Evolutionary conservation across 2,113 vertebrate genomes (phyloP), one percentile per base, ranked within the genome.

Genomic region (Callionymus lyra): DNA sequence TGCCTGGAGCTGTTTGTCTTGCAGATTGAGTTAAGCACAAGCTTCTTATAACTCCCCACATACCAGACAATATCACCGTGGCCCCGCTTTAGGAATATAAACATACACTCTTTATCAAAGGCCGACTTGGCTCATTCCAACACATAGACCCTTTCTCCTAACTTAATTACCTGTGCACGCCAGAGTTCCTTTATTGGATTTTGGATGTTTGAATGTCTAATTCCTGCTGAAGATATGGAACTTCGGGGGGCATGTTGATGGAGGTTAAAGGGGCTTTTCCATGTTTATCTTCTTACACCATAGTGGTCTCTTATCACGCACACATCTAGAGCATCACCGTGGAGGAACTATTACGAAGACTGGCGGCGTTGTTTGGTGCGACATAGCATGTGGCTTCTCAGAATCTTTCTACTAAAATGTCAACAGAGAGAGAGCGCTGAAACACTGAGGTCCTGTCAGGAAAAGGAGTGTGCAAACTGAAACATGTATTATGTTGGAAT

Each of bases 11-110:
- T 81, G 74, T 82, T 82, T 79, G 63, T 81, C 73, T 68, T 65
- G 44, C 50, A 79, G 65, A 74, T 73, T 67, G 69, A 78, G 77
- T 79, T 75, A 77, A 76, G 63, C 52, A 34, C 48, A 57, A 71
- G 65, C 64, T 66, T 46, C 68, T 67, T 72, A 68, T 75, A 68
- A 74, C 56, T 63, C 80, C 65, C 61, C 67, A 53, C 80, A 82
- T 82, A 76, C 80, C 80, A 81, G 76, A 79, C 76, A 74, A 77
- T 81, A 82, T 82, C 77, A 72, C 72, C 66, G 75, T 72, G 72
- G 70, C 77, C 66, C 62, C 12, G 51, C 68, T 77, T 75, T 65
- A 63, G 55, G 33, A 79, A 60, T 43, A 74, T 69, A 82, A 82
- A 82, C 80, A 81, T 27, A 54, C 42, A 19, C 47, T 6, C 56